These are phyloP conservation scores for Mystacides longicornis DNA, from an alignment of 2,888 invertebrate species.

Conservation along the genomic window DNA sequence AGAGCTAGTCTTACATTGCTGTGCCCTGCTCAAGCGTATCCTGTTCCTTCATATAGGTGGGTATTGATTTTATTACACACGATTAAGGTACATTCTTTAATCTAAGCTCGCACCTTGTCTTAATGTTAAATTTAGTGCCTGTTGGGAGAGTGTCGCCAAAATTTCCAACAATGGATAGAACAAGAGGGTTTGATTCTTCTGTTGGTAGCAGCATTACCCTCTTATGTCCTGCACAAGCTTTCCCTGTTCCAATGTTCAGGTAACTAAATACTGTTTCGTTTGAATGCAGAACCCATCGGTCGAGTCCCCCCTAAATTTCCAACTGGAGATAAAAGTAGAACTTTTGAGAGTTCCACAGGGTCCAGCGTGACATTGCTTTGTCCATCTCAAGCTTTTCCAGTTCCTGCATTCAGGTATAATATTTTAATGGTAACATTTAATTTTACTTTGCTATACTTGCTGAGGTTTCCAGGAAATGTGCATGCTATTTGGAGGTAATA, in stretches of 20 bases:
- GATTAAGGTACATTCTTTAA: not conserved
- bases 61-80: conserved; percentile 2
- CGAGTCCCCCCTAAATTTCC: conserved; percentile 61
- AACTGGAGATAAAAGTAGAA: conserved; percentile 54
- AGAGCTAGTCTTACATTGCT: conserved; percentile 32
- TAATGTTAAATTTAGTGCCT: conserved; percentile 31
- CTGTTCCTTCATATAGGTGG: conserved; percentile 43
- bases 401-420: conserved; percentile 54
- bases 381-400: conserved; percentile 71
- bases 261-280: too few relatives aligned
- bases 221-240: conserved; percentile 69
- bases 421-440: conserved; percentile 8
- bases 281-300: conserved; percentile 65
- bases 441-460: conserved; percentile 7
- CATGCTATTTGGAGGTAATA: too few relatives aligned
- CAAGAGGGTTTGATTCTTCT: conserved; percentile 52
- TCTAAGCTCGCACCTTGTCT: conserved; percentile 1
- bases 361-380: conserved; percentile 55
- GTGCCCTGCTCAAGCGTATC: conserved; percentile 51
- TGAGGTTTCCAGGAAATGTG: too few relatives aligned
- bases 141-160: conserved; percentile 43
- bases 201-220: conserved; percentile 51
- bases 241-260: conserved; percentile 67
- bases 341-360: conserved; percentile 50
- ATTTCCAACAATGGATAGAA: conserved; percentile 52